phyloP scores from a whole-genome alignment of 1,140 invertebrate species.

The Thalassaphorura encarpata region DNA sequence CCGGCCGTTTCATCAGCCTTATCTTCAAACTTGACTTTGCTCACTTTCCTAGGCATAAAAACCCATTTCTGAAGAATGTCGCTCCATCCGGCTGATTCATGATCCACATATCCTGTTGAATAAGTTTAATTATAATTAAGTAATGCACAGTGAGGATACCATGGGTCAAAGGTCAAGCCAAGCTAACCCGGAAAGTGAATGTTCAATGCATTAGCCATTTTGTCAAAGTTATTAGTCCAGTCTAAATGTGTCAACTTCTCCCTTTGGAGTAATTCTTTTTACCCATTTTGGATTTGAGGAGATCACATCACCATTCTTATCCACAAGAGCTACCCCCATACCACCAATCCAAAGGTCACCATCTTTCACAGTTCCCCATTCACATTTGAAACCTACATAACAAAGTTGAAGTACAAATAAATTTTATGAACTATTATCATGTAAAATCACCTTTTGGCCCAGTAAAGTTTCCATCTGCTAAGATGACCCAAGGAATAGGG shows the following conservation, averaged over 20 bases:
- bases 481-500: constrained; percentile 80
- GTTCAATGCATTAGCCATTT: constrained; percentile 43
- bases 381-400: constrained; percentile 77
- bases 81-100: constrained; percentile 90
- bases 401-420: not conserved
- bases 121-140: too few species aligned
- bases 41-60: constrained; percentile 87
- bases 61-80: constrained; percentile 73
- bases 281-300: constrained; percentile 91
- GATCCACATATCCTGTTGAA: constrained; percentile 80
- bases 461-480: constrained; percentile 58
- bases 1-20: constrained; percentile 77
- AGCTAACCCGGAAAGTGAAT: constrained; percentile 57
- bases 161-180: too few species aligned
- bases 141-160: not conserved
- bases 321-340: constrained; percentile 59
- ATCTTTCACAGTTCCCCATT: constrained; percentile 95
- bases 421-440: not conserved
- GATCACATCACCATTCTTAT: constrained; percentile 56
- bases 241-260: constrained; percentile 66
- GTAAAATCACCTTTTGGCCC: constrained; percentile 20
- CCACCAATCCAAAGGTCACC: constrained; percentile 78
- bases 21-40: constrained; percentile 77
- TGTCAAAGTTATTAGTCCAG: constrained; percentile 55
- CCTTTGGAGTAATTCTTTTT: constrained; percentile 67